Evolutionary conservation across 2,888 invertebrate genomes (phyloP).

Genomic region (Phyto melanocephala): DNA sequence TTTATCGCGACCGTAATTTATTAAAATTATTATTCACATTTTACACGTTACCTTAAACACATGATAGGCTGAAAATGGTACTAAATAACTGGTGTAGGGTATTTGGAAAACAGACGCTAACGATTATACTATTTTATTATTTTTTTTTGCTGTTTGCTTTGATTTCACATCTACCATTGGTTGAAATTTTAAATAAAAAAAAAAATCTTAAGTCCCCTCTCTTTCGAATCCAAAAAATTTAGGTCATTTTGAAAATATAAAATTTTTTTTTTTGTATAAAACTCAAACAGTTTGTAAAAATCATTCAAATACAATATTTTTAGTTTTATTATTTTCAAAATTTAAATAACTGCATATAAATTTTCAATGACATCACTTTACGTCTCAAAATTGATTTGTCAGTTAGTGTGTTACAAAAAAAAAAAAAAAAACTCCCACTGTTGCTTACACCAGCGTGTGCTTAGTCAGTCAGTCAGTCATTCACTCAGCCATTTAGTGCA

Average conservation of each 20-base stretch:
- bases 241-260: background rate
- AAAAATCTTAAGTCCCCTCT: too few species aligned
- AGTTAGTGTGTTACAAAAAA: constrained; percentile 11
- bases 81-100: too few species aligned
- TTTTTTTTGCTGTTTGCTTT: too few species aligned
- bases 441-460: background rate
- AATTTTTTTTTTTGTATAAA: background rate
- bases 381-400: background rate
- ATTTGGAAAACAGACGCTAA: too few species aligned
- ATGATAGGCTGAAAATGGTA: too few species aligned
- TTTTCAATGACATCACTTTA: constrained; percentile 43
- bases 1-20: too few species aligned
- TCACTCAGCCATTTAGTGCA: constrained; percentile 27
- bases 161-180: too few species aligned
- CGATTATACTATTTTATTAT: too few species aligned
- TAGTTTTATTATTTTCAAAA: background rate
- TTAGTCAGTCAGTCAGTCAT: background rate
- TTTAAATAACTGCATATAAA: constrained; percentile 4
- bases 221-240: background rate
- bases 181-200: too few species aligned
- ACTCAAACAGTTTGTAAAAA: background rate
- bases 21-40: too few species aligned
- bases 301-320: background rate
- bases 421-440: background rate
- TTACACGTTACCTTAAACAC: too few species aligned